Evolutionary conservation across 2,797 vertebrate genomes (phyloP).

Genomic region (Stomatorhinus walkeri): DNA sequence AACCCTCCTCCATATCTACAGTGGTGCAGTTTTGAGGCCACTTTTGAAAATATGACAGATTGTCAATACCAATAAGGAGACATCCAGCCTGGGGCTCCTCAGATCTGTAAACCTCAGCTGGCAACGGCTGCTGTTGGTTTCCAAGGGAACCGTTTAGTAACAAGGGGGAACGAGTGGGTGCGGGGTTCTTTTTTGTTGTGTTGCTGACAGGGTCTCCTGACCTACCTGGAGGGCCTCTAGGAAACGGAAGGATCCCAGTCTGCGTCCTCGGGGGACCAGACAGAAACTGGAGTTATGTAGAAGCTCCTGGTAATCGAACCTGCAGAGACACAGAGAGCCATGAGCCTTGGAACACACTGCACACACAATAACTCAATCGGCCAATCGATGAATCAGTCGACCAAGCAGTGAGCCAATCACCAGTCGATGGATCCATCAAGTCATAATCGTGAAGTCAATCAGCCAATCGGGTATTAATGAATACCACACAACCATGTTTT

Average conservation of each 20-base stretch:
- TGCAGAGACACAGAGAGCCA: conserved; percentile 33
- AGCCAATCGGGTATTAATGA: neutral
- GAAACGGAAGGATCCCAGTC: conserved; percentile 71
- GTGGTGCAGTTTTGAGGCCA: conserved; percentile 26
- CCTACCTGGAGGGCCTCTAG: conserved; percentile 70
- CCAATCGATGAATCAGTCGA: neutral
- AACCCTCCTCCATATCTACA: conserved; percentile 29
- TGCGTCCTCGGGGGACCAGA: conserved; percentile 65
- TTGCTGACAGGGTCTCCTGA: conserved; percentile 15
- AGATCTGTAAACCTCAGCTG: conserved; percentile 5
- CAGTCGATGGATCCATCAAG: conserved; percentile 3
- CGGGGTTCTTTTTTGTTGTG: conserved; percentile 20
- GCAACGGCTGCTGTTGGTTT: conserved; percentile 21
- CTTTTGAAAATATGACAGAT: conserved; percentile 43
- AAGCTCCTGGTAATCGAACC: conserved; percentile 71
- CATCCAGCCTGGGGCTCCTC: conserved; percentile 28
- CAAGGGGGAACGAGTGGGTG: neutral
- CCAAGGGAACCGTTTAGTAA: conserved; percentile 34
- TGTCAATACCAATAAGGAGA: conserved; percentile 47
- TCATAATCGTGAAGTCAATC: neutral
- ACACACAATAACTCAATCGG: neutral
- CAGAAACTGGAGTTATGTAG: conserved; percentile 73
- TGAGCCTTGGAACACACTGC: neutral
- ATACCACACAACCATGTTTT: neutral
- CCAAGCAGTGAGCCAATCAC: conserved; percentile 3